Percentiles rank a stretch among this genome's conserved stretches.
phyloP scores from a whole-genome alignment of 2,888 invertebrate genomes.

The Chalcis sispes region DNA sequence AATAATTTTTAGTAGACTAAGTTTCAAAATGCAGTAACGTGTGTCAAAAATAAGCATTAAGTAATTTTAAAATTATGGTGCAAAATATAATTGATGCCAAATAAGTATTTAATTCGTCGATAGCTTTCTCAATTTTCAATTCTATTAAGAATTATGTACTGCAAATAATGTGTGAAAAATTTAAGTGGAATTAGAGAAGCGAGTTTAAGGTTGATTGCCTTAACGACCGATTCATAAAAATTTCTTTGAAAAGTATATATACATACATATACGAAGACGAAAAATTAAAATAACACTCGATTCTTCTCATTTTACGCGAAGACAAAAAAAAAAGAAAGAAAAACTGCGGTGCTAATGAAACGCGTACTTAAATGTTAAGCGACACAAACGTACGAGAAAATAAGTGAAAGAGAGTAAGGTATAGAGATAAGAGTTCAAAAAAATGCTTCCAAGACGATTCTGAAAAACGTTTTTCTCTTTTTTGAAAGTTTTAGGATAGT shows the following conservation, averaged over 20 bases:
- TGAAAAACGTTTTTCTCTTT: slow-evolving; percentile 59
- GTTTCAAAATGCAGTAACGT: too few species aligned
- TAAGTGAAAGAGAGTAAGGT: not conserved
- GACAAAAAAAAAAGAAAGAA: not conserved
- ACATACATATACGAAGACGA: not conserved
- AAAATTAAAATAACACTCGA: not conserved
- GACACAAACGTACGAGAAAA: slow-evolving; percentile 51
- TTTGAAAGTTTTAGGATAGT: slow-evolving; percentile 16
- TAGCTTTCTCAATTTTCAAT: slow-evolving; percentile 25
- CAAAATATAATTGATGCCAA: slow-evolving; percentile 36
- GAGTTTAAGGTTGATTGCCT: not conserved
- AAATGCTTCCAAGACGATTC: slow-evolving; percentile 70
- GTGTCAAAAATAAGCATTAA: too few species aligned
- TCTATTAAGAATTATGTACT: slow-evolving; percentile 12
- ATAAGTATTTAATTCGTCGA: slow-evolving; percentile 33
- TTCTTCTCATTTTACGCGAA: not conserved
- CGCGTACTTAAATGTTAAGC: slow-evolving; percentile 69
- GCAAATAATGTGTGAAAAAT: slow-evolving; percentile 2
- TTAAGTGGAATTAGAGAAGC: slow-evolving; percentile 6
- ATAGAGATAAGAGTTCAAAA: slow-evolving; percentile 58
- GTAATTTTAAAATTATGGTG: not conserved
- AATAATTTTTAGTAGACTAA: too few species aligned
- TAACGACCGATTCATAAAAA: too few species aligned
- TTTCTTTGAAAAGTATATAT: too few species aligned
- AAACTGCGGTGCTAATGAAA: slow-evolving; percentile 72